Evolutionary conservation across 2,113 vertebrate genomes (phyloP), one percentile per base, ranked within the genome.

Genomic region (Neogobius melanostomus): DNA sequence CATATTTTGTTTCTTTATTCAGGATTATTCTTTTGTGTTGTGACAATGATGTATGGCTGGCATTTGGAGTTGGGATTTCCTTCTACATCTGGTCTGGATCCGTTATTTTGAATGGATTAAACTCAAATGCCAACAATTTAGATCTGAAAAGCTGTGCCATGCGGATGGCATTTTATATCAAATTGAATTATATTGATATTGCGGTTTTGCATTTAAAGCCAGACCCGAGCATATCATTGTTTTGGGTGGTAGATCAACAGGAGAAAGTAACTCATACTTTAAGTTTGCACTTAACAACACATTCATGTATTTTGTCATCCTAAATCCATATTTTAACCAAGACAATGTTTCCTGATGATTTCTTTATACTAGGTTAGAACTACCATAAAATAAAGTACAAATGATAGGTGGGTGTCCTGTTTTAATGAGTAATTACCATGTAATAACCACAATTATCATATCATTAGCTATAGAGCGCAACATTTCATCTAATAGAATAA

Each of bases 41-140:
- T 61, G 59, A 44, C 36, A 44, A 44, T 51, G 11, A 42, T 51
- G 51, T 75, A 51, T 66, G 45, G 51, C 15, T 62, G 75, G 15
- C 59, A 61, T 56, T 53, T 59, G 56, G 74, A 62, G 56, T 54
- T 11, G 46, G n/a, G 50, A 42, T 36, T 80, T 83, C 80, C 68
- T 71, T 51, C 67, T 48, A 61, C 44, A 68, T 45, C 50, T 68
- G 65, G 63, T n/a, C 42, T 45, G 14, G 49, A 81, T 60, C 66
- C 71, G 57, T 56, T 61, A 69, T 76, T 62, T 81, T 66, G 77
- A 76, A 83, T 81, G 72, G 81, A 90, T 89, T 79, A 85, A 73
- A 75, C 83, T 85, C 74, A 64, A 47, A 80, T 77, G 69, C 78
- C 71, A 81, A 87, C 84, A 84, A 85, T 91, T 89, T 17, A 47